These are phyloP conservation scores for Pedetes capensis DNA, from an alignment of 2,113 vertebrate species.

Conservation along the genomic window DNA sequence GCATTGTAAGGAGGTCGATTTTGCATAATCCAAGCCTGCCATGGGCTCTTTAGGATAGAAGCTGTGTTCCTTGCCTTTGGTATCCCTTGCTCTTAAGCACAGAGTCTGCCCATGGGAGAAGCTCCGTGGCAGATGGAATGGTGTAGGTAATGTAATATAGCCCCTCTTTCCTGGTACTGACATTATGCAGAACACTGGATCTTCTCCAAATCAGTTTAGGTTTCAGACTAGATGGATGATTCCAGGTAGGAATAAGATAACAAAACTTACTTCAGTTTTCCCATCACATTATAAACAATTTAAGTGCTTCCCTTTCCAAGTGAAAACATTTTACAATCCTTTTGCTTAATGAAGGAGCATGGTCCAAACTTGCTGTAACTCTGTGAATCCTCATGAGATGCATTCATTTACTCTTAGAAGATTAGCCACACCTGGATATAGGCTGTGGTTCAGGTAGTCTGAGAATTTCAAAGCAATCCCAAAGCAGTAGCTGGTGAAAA, in stretches of 20 bases:
- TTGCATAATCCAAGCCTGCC: neutral
- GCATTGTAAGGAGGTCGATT: neutral
- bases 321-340: slow-evolving; percentile 23
- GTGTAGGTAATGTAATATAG: neutral
- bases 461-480: too few species aligned
- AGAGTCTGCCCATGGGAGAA: neutral
- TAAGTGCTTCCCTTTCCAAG: slow-evolving; percentile 24
- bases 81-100: neutral
- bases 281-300: neutral
- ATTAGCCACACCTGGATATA: neutral
- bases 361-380: slow-evolving; percentile 34
- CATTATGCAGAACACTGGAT: neutral
- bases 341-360: slow-evolving; percentile 6
- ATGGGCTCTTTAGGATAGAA: neutral
- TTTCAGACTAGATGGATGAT: neutral
- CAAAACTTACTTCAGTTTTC: neutral
- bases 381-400: neutral
- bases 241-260: neutral
- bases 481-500: too few species aligned
- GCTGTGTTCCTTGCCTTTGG: neutral
- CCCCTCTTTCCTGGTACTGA: neutral
- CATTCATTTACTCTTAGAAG: neutral
- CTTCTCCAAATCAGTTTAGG: neutral
- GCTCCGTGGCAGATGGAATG: neutral
- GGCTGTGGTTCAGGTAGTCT: neutral